Evolutionary conservation across 2,888 invertebrate genomes (phyloP).

Genomic region (Calliopum simillimum): DNA sequence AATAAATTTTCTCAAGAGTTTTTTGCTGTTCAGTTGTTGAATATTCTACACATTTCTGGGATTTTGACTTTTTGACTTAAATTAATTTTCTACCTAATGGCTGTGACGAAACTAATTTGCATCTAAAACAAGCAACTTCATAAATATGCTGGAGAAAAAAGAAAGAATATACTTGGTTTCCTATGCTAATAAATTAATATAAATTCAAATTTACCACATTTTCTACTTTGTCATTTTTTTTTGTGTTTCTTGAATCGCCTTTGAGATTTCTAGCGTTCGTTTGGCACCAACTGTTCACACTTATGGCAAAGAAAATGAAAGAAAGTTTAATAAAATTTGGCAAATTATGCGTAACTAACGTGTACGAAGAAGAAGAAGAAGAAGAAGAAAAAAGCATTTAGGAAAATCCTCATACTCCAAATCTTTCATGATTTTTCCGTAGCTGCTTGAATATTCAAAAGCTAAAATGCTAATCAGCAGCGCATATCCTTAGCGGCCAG

Average conservation of each 20-base stretch:
- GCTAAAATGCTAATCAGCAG: constrained; percentile 35
- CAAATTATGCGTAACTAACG: constrained; percentile 42
- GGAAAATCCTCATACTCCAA: background rate
- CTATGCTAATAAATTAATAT: constrained; percentile 66
- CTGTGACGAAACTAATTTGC: constrained; percentile 25
- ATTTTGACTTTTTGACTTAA: background rate
- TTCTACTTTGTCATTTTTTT: constrained; percentile 44
- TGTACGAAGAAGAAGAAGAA: background rate
- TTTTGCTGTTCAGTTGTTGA: too few species aligned
- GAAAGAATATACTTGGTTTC: constrained; percentile 44
- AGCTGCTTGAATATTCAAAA: constrained; percentile 42
- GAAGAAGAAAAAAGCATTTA: constrained; percentile 15
- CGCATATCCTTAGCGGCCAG: constrained; percentile 10
- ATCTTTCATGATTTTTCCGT: background rate
- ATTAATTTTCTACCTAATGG: constrained; percentile 19
- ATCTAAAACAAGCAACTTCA: constrained; percentile 44
- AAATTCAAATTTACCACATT: constrained; percentile 61
- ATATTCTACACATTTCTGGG: too few species aligned
- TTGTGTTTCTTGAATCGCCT: background rate
- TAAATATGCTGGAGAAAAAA: constrained; percentile 16
- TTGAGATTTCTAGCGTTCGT: background rate
- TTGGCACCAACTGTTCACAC: constrained; percentile 22
- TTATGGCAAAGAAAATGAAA: constrained; percentile 48
- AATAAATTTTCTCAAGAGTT: constrained; percentile 11
- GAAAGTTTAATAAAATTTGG: constrained; percentile 43